Base-by-base conservation (phyloP, 2,888 invertebrate species). In the Drosophila neotestacea region DNA sequence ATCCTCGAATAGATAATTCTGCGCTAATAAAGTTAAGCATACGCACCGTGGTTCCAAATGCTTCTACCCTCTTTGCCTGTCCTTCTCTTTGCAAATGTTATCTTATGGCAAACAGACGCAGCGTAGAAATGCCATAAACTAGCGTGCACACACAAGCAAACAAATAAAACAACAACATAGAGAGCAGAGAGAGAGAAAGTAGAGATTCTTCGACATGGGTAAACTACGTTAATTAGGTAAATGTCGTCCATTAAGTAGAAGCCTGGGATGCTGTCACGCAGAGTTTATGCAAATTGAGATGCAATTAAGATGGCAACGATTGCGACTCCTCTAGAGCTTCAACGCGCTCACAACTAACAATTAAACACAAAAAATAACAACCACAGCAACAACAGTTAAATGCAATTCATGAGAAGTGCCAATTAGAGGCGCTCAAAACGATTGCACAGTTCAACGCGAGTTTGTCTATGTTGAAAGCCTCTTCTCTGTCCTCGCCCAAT, bases 261-360 rank as follows among this genome's bases (percentile, higher is more conserved):
- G 54, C 70, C 51, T 64, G 65, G 67, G 59, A 38, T 22, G 72
- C 54, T 48, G 28, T 58, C 59, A 62, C 56, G 75, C 62, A 80
- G 66, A 81, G 81, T 79, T 82, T 88, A 85, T 89, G 88, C 81
- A 88, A 85, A 88, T 85, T 77, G 85, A 75, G 67, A 68, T 64
- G 85, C 83, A 81, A 88, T 85, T 81, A 85, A 69, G 72, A 36
- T 7, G 47, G 16, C 22, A 46, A 38, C 38, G 38, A 54, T 27
- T 30, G 39, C 39, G 16, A 47, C 46, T 34, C 27, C 55, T 44
- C 13, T n/a, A 27, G 13, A 27, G 22, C 5, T 27, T 9, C 52
- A 52, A 30, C 28, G 58, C 59, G 41, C 13, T 9, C 42, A 16
- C 62, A 62, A 62, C 44, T 55, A 61, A 55, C 69, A 73, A 54